Percentiles rank a stretch among this genome's conserved stretches.
These are phyloP conservation scores for Leguminivora glycinivorella DNA, from an alignment of 1,140 invertebrate genomes.

Conservation along the genomic window DNA sequence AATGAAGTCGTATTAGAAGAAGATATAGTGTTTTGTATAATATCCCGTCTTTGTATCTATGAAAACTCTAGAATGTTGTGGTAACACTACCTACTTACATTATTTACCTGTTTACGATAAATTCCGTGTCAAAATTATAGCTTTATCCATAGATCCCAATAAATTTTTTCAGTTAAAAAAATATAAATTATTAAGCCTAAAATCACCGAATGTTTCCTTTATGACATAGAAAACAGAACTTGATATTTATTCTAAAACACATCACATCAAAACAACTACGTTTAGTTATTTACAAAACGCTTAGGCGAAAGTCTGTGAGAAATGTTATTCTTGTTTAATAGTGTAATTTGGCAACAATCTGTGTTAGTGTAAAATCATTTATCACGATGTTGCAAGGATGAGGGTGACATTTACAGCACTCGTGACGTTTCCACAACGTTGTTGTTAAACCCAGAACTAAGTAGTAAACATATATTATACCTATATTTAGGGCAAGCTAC, in stretches of 20 bases:
- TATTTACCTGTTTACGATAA: too few species aligned
- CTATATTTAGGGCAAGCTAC: not conserved
- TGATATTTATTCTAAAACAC: not conserved
- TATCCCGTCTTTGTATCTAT: too few species aligned
- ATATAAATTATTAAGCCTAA: too few species aligned
- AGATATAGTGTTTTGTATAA: too few species aligned
- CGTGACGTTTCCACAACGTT: not conserved
- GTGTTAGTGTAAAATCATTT: conserved; percentile 19
- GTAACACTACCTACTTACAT: too few species aligned
- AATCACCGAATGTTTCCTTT: too few species aligned
- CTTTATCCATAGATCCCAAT: too few species aligned
- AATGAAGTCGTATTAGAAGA: not conserved
- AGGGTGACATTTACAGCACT: not conserved
- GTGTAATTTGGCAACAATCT: conserved; percentile 23
- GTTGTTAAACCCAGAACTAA: not conserved
- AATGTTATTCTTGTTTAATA: conserved; percentile 22
- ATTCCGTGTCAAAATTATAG: too few species aligned
- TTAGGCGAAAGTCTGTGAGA: not conserved
- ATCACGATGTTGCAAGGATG: conserved; percentile 3
- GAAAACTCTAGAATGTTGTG: too few species aligned
- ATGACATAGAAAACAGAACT: not conserved
- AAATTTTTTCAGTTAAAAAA: too few species aligned
- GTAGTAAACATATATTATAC: not conserved
- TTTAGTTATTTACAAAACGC: not conserved
- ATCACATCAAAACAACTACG: not conserved